These are phyloP conservation scores for Gymnothorax javanicus DNA, from an alignment of 2,797 vertebrate genomes.

Conservation along the genomic window DNA sequence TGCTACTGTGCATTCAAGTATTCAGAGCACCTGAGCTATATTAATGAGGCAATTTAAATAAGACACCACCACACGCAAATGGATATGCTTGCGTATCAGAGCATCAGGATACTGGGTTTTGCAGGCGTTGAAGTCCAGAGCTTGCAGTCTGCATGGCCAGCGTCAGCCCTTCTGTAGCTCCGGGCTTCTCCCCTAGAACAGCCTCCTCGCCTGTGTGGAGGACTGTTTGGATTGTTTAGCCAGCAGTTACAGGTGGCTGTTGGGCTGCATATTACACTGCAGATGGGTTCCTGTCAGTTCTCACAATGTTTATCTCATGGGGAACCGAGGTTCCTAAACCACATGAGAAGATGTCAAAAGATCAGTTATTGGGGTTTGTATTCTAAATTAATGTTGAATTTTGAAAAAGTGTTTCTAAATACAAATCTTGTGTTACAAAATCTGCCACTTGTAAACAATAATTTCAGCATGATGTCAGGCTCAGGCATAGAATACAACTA, in stretches of 20 bases:
- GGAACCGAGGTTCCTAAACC: neutral
- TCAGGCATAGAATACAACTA: neutral
- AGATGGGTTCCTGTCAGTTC: neutral
- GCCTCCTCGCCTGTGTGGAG: neutral
- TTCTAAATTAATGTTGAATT: neutral
- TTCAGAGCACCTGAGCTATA: neutral
- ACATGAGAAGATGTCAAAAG: conserved; percentile 1
- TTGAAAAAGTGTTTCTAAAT: conserved; percentile 6
- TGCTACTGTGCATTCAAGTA: neutral
- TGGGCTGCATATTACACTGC: neutral
- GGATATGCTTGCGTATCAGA: neutral
- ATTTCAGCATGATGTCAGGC: conserved; percentile 4
- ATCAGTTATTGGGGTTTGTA: neutral
- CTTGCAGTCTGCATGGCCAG: neutral
- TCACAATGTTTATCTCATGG: neutral
- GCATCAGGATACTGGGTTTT: neutral
- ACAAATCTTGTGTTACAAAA: neutral
- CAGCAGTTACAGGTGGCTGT: neutral
- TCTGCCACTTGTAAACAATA: neutral
- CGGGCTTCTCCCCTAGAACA: neutral
- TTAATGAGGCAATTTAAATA: neutral
- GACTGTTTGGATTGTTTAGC: neutral
- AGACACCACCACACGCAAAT: neutral
- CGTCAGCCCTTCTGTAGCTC: neutral
- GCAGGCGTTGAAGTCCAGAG: conserved; percentile 25